Base-by-base conservation (phyloP, 2,797 vertebrate genomes). In the Halcyon smyrnensis region DNA sequence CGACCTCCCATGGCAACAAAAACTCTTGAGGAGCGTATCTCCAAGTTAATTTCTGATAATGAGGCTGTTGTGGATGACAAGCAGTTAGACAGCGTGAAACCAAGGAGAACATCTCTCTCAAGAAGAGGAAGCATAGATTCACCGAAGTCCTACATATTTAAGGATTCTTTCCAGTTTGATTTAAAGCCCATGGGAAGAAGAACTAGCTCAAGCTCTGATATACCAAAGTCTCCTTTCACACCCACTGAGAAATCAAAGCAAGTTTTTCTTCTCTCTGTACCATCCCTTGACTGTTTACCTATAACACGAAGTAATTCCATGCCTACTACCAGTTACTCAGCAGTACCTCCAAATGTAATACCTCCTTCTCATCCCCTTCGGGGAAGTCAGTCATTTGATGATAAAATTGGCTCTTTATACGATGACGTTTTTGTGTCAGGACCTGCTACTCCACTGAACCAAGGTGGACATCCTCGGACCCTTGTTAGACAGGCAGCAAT, bases 151-250 rank as follows among this genome's bases (percentile, higher is more conserved):
- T 99, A 99, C 81, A 99, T 99, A 97, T 99, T 99, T 97, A 99
- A 99, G 98, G 99, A 99, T 96, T 99, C 99, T 88, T 99, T 99
- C 98, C 99, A 99, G 95, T 99, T 99, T 98, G 99, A 99, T 96
- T 98, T 99, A 69, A 99, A 99, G 96, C 99, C 99, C 48, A 98
- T 99, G 90, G 99, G 99, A 89, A 98, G 99, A 97, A 98, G 99
- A 96, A 99, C 99, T 69, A 99, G 99, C 97, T 99, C 99, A 48
- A 99, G 99, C 93, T 99, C 99, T 21, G 99, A 99, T 94, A 99
- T 99, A 98, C 99, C 99, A 92, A 99, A 99, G 98, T 99, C 99
- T 71, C 99, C 99, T 46, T 99, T 99, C 91, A 99, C 99, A 24
- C 99, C 99, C 16, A 99, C 99, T 57, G 99, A 99, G 88, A 99